Conservation (phyloP, 2,797 vertebrate genomes). For the Melopsittacus undulatus region DNA sequence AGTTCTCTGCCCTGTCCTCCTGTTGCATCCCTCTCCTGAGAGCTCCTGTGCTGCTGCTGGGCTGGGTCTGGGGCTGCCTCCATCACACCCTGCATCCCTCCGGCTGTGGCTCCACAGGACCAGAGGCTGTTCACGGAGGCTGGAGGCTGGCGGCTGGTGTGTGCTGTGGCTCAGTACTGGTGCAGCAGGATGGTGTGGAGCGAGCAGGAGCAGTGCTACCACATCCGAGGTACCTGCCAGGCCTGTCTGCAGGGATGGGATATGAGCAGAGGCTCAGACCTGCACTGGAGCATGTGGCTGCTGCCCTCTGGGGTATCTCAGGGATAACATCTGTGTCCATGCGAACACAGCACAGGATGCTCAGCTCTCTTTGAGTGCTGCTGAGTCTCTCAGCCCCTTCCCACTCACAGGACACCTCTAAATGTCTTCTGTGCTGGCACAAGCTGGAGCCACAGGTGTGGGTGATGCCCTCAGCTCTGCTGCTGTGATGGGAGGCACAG, state of each 20-base stretch:
- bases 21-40: neutral
- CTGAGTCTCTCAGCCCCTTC: neutral
- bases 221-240: slow-evolving; percentile 76
- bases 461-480: too few relatives aligned
- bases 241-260: neutral
- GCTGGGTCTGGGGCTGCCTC: neutral
- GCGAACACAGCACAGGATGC: neutral
- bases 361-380: neutral
- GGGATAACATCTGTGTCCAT: accelerated
- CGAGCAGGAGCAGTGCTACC: slow-evolving; percentile 81
- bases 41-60: neutral
- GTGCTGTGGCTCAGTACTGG: slow-evolving; percentile 91
- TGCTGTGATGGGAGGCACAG: neutral
- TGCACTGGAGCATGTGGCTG: accelerated
- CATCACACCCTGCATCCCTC: accelerated
- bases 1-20: neutral
- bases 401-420: neutral
- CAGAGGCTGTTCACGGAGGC: slow-evolving; percentile 84
- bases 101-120: slow-evolving; percentile 78
- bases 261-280: neutral
- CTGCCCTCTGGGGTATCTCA: neutral
- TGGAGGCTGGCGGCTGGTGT: slow-evolving; percentile 85
- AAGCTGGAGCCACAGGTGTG: neutral
- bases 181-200: slow-evolving; percentile 90
- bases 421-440: neutral